Percentiles rank a stretch among this genome's conserved stretches.
These are phyloP conservation scores for Carassius carassius DNA, from an alignment of 2,113 vertebrate genomes.

Conservation along the genomic window DNA sequence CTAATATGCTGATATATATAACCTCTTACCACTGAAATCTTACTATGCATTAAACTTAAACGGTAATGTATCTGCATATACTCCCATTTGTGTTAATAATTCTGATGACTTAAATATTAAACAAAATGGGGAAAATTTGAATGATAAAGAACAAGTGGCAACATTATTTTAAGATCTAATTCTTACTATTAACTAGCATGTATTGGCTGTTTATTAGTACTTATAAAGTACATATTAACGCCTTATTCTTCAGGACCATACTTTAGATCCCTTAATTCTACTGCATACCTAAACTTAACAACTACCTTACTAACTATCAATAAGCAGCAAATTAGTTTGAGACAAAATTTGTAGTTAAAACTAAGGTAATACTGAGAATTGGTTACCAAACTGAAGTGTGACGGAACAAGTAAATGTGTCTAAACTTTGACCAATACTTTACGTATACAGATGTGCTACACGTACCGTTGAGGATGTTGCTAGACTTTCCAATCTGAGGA, in stretches of 20 bases:
- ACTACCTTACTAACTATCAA: too few relatives aligned
- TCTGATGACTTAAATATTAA: not conserved
- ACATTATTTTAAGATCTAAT: too few relatives aligned
- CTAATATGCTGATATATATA: not conserved
- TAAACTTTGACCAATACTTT: not conserved
- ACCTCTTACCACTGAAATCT: not conserved
- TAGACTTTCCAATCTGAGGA: conserved; percentile 83
- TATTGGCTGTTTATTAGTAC: too few relatives aligned
- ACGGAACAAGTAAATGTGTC: too few relatives aligned
- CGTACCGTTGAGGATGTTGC: conserved; percentile 84
- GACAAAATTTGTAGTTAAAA: too few relatives aligned
- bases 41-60: not conserved
- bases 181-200: too few relatives aligned
- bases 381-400: not conserved
- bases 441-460: not conserved
- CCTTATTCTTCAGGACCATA: too few relatives aligned
- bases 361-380: too few relatives aligned
- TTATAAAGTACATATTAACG: too few relatives aligned
- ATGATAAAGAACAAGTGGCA: not conserved
- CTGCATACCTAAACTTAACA: too few relatives aligned
- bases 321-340: too few relatives aligned
- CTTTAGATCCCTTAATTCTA: too few relatives aligned
- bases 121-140: not conserved
- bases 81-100: not conserved
- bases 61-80: not conserved